Conservation (phyloP, 2,113 vertebrate genomes). For the Lycaon pictus region DNA sequence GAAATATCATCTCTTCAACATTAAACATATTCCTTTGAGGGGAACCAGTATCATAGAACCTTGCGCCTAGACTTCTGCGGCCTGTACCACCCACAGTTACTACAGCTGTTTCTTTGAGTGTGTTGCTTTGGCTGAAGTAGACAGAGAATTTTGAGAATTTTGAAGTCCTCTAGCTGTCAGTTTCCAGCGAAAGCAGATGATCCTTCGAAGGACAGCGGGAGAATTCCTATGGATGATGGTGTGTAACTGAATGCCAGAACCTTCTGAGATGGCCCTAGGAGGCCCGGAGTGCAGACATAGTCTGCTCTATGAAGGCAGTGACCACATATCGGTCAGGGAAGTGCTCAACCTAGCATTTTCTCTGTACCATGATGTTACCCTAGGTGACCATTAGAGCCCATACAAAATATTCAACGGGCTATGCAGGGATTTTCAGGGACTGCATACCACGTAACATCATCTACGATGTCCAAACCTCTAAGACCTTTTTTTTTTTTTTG, state of each 20-base stretch:
- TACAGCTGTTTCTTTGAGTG: neutral
- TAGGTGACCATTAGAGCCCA: neutral
- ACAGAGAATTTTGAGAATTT: neutral
- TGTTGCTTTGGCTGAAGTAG: neutral
- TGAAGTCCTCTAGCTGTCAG: neutral
- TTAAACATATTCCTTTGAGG: neutral
- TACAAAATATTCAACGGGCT: neutral
- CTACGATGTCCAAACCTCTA: neutral
- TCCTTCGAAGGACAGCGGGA: neutral
- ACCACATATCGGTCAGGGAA: neutral
- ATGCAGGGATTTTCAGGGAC: neutral
- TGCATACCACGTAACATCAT: neutral
- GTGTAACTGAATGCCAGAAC: neutral
- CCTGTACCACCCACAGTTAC: neutral
- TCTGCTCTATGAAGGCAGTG: neutral
- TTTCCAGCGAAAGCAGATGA: neutral
- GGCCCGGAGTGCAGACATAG: neutral
- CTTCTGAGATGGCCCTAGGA: neutral
- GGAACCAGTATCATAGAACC: neutral
- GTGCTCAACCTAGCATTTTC: neutral
- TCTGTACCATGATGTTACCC: neutral
- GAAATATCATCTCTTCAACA: neutral
- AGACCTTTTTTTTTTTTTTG: neutral
- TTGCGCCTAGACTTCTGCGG: neutral
- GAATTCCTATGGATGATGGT: neutral